Conservation (phyloP, 2,888 invertebrate genomes). For the Anoplius nigerrimus region DNA sequence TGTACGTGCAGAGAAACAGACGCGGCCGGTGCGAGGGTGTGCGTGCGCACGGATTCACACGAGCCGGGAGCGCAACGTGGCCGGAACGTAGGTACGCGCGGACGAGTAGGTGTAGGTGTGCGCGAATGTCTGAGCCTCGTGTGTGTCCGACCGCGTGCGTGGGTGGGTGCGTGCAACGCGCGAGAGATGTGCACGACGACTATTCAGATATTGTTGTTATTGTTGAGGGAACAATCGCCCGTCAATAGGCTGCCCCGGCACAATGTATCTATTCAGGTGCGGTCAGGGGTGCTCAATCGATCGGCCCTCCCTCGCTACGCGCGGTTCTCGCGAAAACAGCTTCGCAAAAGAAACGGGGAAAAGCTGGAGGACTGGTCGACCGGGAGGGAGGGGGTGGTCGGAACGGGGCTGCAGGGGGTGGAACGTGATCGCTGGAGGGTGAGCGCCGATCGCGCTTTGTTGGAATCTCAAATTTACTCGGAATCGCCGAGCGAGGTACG, state of each 20-base stretch:
- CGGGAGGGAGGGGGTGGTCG: too few species aligned
- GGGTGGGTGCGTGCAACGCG: slow-evolving; percentile 59
- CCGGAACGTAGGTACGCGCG: neutral
- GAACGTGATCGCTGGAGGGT: neutral
- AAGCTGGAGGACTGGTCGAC: neutral
- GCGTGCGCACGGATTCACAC: slow-evolving; percentile 17
- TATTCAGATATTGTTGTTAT: slow-evolving; percentile 75
- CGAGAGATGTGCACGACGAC: slow-evolving; percentile 71
- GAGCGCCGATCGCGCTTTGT: neutral
- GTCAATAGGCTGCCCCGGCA: slow-evolving; percentile 73
- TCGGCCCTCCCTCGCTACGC: slow-evolving; percentile 48
- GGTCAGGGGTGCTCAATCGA: slow-evolving; percentile 72
- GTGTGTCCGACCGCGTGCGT: slow-evolving; percentile 29
- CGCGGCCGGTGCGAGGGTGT: too few species aligned
- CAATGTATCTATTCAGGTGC: slow-evolving; percentile 75
- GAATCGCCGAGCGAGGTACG: too few species aligned
- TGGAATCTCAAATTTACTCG: too few species aligned
- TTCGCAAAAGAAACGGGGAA: slow-evolving; percentile 12
- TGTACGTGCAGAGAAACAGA: neutral
- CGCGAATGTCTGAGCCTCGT: slow-evolving; percentile 14
- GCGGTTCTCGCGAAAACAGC: slow-evolving; percentile 45
- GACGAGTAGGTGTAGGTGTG: slow-evolving; percentile 29
- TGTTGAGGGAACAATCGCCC: slow-evolving; percentile 74
- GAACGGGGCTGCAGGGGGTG: slow-evolving; percentile 1
- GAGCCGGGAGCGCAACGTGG: slow-evolving; percentile 8